Evolutionary conservation across 2,888 invertebrate genomes (phyloP).

Genomic region (Itoplectis maculator): DNA sequence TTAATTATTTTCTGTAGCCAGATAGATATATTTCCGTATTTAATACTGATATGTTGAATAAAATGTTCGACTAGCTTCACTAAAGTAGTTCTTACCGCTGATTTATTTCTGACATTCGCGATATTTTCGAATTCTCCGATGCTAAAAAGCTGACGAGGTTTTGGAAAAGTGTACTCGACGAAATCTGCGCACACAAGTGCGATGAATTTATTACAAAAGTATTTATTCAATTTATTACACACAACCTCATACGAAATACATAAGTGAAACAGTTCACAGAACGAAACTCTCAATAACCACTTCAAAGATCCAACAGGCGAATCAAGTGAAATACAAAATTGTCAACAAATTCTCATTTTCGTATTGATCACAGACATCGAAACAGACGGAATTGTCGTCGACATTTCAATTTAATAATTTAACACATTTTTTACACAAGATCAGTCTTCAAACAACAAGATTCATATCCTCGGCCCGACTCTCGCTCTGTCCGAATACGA

Average conservation of each 20-base stretch:
- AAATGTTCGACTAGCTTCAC: conserved; percentile 46
- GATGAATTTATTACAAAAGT: conserved; percentile 29
- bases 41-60: conserved; percentile 59
- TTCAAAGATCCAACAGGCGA: conserved; percentile 2
- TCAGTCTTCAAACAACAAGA: conserved; percentile 74
- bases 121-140: not conserved
- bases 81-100: not conserved
- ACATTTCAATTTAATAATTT: conserved; percentile 21
- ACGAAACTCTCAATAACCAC: conserved; percentile 1
- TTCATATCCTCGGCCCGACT: conserved; percentile 78
- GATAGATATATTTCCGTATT: conserved; percentile 59
- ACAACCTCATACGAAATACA: conserved; percentile 8
- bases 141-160: not conserved
- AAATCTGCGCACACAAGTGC: not conserved
- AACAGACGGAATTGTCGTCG: not conserved
- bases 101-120: not conserved
- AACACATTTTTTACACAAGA: conserved; percentile 2
- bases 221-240: no score
- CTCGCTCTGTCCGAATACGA: conserved; percentile 75
- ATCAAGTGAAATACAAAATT: conserved; percentile 13
- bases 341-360: conserved; percentile 5
- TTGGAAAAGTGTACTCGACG: not conserved
- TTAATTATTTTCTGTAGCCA: conserved; percentile 25
- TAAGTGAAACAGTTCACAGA: conserved; percentile 19
- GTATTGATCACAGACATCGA: not conserved